Conservation (phyloP, 2,113 vertebrate genomes). For the Actenoides hombroni region DNA sequence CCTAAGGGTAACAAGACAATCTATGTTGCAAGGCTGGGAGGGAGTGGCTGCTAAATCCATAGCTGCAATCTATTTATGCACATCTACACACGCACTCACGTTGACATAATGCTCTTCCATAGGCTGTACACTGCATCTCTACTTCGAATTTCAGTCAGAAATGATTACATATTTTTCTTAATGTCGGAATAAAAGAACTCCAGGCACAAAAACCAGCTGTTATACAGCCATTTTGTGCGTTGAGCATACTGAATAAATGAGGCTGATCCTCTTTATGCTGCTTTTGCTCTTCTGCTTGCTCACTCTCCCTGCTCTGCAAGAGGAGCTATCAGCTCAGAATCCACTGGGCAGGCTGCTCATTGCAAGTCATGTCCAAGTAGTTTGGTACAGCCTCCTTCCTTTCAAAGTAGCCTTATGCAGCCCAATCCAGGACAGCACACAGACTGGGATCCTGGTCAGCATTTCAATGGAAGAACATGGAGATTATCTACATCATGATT, state of each 20-base stretch:
- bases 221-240: conserved; percentile 19
- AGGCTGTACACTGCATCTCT: neutral
- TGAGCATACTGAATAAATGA: neutral
- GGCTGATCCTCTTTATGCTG: neutral
- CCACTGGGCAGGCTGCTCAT: neutral
- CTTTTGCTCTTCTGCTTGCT: neutral
- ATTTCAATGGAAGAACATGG: neutral
- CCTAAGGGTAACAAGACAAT: conserved; percentile 27
- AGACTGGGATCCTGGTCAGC: neutral
- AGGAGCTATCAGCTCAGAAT: neutral
- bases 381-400: neutral
- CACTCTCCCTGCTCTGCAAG: neutral
- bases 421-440: neutral
- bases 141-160: conserved; percentile 2
- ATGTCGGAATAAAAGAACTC: neutral
- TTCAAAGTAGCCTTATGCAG: neutral
- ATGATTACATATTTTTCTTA: conserved; percentile 25
- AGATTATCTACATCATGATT: neutral
- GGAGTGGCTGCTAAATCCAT: conserved; percentile 13
- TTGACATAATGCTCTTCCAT: neutral
- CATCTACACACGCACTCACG: neutral
- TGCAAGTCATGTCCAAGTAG: neutral
- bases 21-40: neutral
- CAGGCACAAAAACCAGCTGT: neutral
- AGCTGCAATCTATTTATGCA: conserved; percentile 4